Percentiles rank a stretch among this genome's conserved stretches.
phyloP scores from a whole-genome alignment of 2,888 invertebrate genomes.

The Capitulum mitella region DNA sequence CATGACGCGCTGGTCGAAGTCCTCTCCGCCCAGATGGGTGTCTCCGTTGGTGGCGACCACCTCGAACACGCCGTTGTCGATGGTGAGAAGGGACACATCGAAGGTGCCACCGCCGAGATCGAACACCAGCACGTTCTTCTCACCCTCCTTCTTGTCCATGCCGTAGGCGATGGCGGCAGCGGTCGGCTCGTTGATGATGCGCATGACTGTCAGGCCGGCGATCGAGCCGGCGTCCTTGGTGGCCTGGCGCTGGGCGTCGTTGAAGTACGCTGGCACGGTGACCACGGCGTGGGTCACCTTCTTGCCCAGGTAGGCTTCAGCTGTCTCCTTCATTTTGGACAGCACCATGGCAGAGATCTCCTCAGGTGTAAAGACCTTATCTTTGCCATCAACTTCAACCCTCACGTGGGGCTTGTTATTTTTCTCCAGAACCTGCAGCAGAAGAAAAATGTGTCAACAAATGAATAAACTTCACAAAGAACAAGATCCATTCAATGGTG shows the following conservation, averaged over 20 bases:
- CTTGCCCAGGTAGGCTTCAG: conserved; percentile 94
- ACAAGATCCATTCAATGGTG: too few relatives aligned
- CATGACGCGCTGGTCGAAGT: conserved; percentile 97
- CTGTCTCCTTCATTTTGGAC: conserved; percentile 95
- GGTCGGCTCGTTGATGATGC: conserved; percentile 97
- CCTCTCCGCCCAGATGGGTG: conserved; percentile 97
- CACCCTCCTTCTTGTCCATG: conserved; percentile 91
- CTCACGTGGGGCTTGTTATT: conserved; percentile 90
- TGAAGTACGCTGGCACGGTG: conserved; percentile 97
- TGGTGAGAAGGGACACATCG: conserved; percentile 94
- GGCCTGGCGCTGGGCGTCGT: conserved; percentile 98
- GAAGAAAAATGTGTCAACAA: too few relatives aligned
- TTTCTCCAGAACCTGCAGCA: conserved; percentile 68
- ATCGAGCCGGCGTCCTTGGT: conserved; percentile 98
- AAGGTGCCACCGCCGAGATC: conserved; percentile 99
- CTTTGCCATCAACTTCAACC: conserved; percentile 42
- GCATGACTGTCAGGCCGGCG: conserved; percentile 81
- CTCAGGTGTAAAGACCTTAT: conserved; percentile 80
- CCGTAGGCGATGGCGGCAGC: conserved; percentile 96
- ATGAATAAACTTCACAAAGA: too few relatives aligned
- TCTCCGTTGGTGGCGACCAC: conserved; percentile 87
- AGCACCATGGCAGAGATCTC: conserved; percentile 99
- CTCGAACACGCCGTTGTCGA: conserved; percentile 98
- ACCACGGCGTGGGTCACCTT: conserved; percentile 79
- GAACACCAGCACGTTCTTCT: conserved; percentile 96